A percentile compares a stretch with the other conserved stretches of the same genome.
Conservation (phyloP, 2,888 invertebrate species). For the Drosophila flavopinicola region DNA sequence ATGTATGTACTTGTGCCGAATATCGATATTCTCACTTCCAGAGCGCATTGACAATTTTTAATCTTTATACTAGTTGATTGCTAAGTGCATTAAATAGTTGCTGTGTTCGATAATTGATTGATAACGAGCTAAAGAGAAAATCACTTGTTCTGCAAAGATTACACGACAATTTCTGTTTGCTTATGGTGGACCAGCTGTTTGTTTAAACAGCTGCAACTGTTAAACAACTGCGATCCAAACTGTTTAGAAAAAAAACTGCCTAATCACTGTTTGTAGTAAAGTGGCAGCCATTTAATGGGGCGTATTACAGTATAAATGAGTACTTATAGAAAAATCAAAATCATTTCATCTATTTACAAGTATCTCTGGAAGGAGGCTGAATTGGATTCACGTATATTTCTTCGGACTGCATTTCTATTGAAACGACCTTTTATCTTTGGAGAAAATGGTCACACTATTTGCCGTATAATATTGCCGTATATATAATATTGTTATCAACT, state of each 20-base stretch:
- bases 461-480: too few species aligned
- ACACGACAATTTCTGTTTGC: slow-evolving; percentile 13
- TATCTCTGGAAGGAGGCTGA: too few species aligned
- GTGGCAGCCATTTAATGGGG: too few species aligned
- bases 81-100: not conserved
- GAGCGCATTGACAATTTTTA: slow-evolving; percentile 3
- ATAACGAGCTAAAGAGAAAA: slow-evolving; percentile 22
- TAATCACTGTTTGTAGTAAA: not conserved
- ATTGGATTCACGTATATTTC: not conserved
- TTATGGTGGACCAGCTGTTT: slow-evolving; percentile 40
- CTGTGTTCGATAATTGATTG: slow-evolving; percentile 17
- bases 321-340: too few species aligned
- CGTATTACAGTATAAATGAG: too few species aligned
- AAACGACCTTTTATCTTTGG: too few species aligned
- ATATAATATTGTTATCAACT: too few species aligned
- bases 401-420: too few species aligned
- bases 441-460: too few species aligned
- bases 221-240: not conserved
- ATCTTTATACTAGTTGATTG: slow-evolving; percentile 2
- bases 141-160: slow-evolving; percentile 15
- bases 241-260: not conserved
- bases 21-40: slow-evolving; percentile 33
- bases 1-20: slow-evolving; percentile 14
- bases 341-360: too few species aligned
- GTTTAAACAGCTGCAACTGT: slow-evolving; percentile 27